phyloP scores from a whole-genome alignment of 2,797 vertebrate genomes.

The Lacerta bilineata region DNA sequence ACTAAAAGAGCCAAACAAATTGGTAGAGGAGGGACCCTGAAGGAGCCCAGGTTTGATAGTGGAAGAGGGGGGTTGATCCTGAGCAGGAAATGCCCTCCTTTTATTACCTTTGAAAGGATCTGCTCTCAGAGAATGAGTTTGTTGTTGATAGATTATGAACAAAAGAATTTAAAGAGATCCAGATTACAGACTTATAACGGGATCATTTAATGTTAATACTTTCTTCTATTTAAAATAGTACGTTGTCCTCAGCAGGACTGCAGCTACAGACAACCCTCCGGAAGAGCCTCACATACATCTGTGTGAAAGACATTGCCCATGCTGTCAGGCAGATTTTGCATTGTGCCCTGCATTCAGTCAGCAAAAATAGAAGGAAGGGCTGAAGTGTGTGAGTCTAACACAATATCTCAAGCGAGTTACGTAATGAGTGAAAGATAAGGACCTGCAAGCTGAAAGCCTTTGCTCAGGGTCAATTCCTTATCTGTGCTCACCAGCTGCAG shows the following conservation, averaged over 20 bases:
- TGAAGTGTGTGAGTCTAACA: not conserved
- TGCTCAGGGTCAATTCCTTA: slow-evolving; percentile 43
- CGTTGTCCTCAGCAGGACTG: not conserved
- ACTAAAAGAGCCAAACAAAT: not conserved
- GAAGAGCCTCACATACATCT: not conserved
- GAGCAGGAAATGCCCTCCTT: not conserved
- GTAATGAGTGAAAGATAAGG: slow-evolving; percentile 17
- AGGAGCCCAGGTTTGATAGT: not conserved
- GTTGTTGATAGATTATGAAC: not conserved
- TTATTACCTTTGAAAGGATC: not conserved
- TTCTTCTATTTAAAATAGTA: not conserved
- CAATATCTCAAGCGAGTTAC: slow-evolving; percentile 12
- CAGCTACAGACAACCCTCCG: not conserved
- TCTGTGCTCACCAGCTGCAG: slow-evolving; percentile 29
- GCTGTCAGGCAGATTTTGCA: not conserved
- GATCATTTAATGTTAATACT: not conserved
- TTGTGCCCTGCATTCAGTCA: slow-evolving; percentile 9
- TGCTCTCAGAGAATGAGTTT: not conserved
- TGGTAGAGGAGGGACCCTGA: not conserved
- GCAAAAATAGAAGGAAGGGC: slow-evolving; percentile 8
- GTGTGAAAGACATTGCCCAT: not conserved
- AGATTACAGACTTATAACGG: not conserved
- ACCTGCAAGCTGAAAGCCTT: slow-evolving; percentile 15
- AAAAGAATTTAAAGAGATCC: not conserved
- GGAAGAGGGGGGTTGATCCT: too few species aligned